Base-by-base conservation (phyloP, 23 tunicate species). In the Halocynthia aurantium region DNA sequence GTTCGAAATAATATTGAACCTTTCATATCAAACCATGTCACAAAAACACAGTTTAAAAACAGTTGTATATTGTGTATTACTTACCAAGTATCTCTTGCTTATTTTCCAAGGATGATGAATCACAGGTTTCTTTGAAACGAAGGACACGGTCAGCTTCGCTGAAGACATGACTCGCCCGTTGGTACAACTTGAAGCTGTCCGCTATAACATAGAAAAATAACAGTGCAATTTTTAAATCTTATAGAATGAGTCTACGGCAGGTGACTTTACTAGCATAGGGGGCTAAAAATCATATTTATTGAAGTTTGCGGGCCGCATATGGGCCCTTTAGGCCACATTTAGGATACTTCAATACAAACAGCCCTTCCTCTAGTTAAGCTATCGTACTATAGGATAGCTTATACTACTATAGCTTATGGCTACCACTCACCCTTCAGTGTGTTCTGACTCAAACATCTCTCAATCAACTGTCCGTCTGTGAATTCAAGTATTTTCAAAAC, bases 141-240 rank as follows among this genome's bases (percentile, higher is more conserved):
- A 63, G 51, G 6, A 94, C 99, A 5, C 95, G 87, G 6, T 77
- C 70, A 22, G 99, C 99, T 75, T 94, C 99, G 51, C 85, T 73
- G 78, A 84, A 94, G 15, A 94, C 99, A 81, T 94, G 99, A 21
- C 77, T 83, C 0, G 95, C 86, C 54, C 99, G 84, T 20, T 94
- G 85, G 52, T 83, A 61, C 55, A 94, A 53, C 55, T 94, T 88
- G 87, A 94, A 94, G 12, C 82, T 21, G 7, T 80, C 31, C 13
- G 76, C 96, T 89, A 77, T 6, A 80, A 17, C 70, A 80, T 52
- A 71, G n/a, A 51, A 10, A 68, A 2, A 20, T 22, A 2, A 18
- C 18, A 68, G 50, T 19, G 13, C 17, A n/a, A 58, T 31, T 31
- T 31, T 31, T 31, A 4, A 4, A 31, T 31, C 44, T 31, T 31